Conservation (phyloP, 2,888 invertebrate species). For the Amphipyra berbera region DNA sequence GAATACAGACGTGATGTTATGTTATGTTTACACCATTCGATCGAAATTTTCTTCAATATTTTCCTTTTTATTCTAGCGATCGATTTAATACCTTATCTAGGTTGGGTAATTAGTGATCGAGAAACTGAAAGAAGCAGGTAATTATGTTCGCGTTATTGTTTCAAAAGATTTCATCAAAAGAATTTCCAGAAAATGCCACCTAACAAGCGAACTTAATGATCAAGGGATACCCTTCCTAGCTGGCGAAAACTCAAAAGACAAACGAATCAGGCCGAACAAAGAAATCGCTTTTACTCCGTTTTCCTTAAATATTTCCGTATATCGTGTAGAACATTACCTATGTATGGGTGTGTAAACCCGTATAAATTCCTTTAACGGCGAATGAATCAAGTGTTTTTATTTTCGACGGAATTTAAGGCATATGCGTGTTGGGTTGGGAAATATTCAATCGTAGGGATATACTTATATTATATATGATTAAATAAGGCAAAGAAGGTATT, state of each 20-base stretch:
- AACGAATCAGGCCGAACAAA: slow-evolving; percentile 77
- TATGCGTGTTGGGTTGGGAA: slow-evolving; percentile 36
- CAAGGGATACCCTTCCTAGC: slow-evolving; percentile 72
- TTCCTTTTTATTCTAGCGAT: background rate
- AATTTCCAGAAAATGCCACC: slow-evolving; percentile 67
- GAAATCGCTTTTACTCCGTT: slow-evolving; percentile 73
- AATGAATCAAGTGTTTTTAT: slow-evolving; percentile 51
- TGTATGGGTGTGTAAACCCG: slow-evolving; percentile 44
- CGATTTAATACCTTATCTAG: background rate
- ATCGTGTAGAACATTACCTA: slow-evolving; percentile 51
- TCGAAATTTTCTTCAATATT: background rate
- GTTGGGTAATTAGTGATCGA: slow-evolving; percentile 38
- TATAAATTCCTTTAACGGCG: slow-evolving; percentile 52
- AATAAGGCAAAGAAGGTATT: background rate
- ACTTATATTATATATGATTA: slow-evolving; percentile 10
- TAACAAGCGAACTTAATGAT: slow-evolving; percentile 85
- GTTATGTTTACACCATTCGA: background rate
- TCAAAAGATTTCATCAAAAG: slow-evolving; percentile 58
- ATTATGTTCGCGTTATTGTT: slow-evolving; percentile 40
- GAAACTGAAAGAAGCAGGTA: slow-evolving; percentile 22
- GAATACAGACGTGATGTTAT: no score
- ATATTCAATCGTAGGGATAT: slow-evolving; percentile 34
- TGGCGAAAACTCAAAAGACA: slow-evolving; percentile 81
- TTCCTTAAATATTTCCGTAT: slow-evolving; percentile 69
- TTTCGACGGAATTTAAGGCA: slow-evolving; percentile 26